Conservation (phyloP, 2,797 vertebrate genomes). For the Rallus crepitans region DNA sequence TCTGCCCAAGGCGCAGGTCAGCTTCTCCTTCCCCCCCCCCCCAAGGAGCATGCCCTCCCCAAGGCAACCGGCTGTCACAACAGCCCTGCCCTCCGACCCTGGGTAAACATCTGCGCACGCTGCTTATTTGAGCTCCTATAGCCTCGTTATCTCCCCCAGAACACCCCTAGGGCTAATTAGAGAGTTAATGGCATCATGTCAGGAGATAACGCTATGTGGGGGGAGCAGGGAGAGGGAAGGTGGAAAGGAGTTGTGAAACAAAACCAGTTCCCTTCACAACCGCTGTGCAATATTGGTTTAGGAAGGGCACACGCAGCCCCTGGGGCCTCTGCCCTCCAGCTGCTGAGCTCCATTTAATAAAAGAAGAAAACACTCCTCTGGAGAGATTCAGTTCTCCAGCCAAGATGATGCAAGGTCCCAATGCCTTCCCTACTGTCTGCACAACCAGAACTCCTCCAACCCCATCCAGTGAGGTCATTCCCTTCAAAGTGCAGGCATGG, state of each 20-base stretch:
- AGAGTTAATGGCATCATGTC: slow-evolving; percentile 67
- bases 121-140: slow-evolving; percentile 69
- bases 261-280: slow-evolving; percentile 66
- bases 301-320: background rate
- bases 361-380: background rate
- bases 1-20: background rate
- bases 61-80: slow-evolving; percentile 74
- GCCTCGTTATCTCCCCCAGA: slow-evolving; percentile 65
- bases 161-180: slow-evolving; percentile 76
- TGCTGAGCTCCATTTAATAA: background rate
- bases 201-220: slow-evolving; percentile 47
- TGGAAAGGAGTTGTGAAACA: slow-evolving; percentile 62
- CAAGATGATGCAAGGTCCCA: slow-evolving; percentile 42
- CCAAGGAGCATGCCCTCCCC: slow-evolving; percentile 35
- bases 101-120: slow-evolving; percentile 75
- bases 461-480: background rate
- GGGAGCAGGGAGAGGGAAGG: slow-evolving; percentile 32
- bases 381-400: slow-evolving; percentile 13
- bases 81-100: slow-evolving; percentile 79
- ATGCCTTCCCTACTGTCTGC: background rate
- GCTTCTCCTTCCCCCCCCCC: background rate
- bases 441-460: background rate
- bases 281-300: slow-evolving; percentile 35
- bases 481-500: background rate
- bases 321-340: background rate